phyloP scores from a whole-genome alignment of 2,113 vertebrate genomes.

The Microtus richardsoni region DNA sequence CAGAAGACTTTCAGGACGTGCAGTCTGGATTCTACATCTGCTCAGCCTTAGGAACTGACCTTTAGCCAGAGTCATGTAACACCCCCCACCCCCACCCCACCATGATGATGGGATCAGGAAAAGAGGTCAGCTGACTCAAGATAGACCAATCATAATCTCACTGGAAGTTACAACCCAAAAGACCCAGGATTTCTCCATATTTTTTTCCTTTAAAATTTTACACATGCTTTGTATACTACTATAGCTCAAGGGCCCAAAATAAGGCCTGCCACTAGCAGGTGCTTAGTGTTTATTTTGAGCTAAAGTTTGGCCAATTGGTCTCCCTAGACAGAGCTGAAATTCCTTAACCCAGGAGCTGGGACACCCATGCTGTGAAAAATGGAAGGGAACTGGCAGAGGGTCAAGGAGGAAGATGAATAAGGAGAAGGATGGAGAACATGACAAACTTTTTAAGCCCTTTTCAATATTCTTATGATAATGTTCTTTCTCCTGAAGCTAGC shows the following conservation, averaged over 20 bases:
- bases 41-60: neutral
- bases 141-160: constrained; percentile 8
- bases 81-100: too few species aligned
- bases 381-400: neutral
- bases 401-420: neutral
- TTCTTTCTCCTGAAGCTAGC: neutral
- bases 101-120: neutral
- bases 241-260: neutral
- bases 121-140: constrained; percentile 33
- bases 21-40: neutral
- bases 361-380: neutral
- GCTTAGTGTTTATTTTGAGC: neutral
- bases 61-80: neutral
- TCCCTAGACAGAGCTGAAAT: neutral
- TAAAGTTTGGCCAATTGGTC: neutral
- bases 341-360: neutral
- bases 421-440: neutral
- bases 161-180: neutral
- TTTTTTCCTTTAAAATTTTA: neutral
- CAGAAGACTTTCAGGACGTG: neutral
- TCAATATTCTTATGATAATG: neutral
- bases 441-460: neutral
- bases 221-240: neutral
- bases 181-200: neutral
- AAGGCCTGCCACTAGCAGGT: neutral